phyloP scores from a whole-genome alignment of 2,797 vertebrate genomes.

The Picus viridis region DNA sequence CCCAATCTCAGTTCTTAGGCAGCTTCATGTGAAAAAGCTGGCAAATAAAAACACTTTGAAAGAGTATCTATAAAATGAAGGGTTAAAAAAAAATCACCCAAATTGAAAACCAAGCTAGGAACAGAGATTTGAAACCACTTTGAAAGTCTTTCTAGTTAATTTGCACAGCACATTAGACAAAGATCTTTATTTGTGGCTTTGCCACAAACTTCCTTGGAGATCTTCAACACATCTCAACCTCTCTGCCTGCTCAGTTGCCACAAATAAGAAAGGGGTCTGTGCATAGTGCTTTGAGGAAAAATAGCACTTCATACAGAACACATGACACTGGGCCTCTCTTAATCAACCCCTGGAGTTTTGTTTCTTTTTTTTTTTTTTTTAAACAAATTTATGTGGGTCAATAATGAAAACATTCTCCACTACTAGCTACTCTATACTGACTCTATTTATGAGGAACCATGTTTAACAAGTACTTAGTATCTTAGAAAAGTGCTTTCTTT shows the following conservation, averaged over 20 bases:
- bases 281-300: neutral
- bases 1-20: neutral
- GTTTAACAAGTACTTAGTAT: neutral
- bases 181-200: constrained; percentile 17
- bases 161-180: neutral
- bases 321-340: neutral
- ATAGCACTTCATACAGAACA: neutral
- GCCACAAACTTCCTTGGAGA: neutral
- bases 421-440: neutral
- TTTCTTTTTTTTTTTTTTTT: neutral
- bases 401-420: neutral
- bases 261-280: neutral
- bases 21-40: neutral
- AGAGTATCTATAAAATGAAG: neutral
- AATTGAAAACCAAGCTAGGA: neutral
- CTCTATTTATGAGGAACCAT: neutral
- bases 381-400: neutral
- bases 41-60: neutral
- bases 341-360: neutral
- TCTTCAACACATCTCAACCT: neutral
- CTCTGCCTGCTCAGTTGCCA: neutral
- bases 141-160: neutral
- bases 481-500: neutral
- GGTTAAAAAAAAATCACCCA: neutral
- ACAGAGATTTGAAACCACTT: neutral